Base-by-base conservation (phyloP, 2,888 invertebrate species). In the Lochmaea capreae region DNA sequence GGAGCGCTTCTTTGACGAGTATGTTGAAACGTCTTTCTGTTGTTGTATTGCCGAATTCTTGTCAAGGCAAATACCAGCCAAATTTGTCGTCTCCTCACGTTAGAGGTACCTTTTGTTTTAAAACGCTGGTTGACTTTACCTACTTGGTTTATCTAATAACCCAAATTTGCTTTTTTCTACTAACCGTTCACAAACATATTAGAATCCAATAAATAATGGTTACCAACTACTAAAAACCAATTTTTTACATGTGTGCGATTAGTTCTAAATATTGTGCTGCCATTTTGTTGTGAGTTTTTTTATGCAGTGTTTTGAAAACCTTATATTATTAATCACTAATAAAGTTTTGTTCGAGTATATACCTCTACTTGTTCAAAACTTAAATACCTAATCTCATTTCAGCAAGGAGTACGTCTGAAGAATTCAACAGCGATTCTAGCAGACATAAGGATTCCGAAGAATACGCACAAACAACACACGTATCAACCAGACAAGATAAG, bases 391-490 rank as follows among this genome's bases (percentile, higher is more conserved):
- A 14, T 26, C 18, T 18, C 65, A 62, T 69, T 74, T 71, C 91
- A 97, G 97, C 97, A 84, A 93, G 97, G 87, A 97, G 97, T 90
- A 96, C 97, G 88, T 97, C 97, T 85, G 98, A 98, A 89, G 98
- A 98, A 89, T 97, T 97, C 90, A 97, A 97, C 88, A 97, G 96
- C 88, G 95, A 84, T 88, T 96, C 95, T 88, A 88, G 90, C 69
- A 90, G 91, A 80, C 89, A 89, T 83, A 90, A 91, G 81, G 92
- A 93, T 81, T 89, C 89, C 81, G 92, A 92, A 71, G 89, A 90
- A 76, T 87, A 88, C 78, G 84, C 88, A 78, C 88, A 87, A 79
- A 86, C 33, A 39, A 39, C 89, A 81, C 89, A 90, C 77, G 78
- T 83, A 67, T 83, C 79, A 75, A 73, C 77, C 49, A 76, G 83